Evolutionary conservation across 1,140 invertebrate species (phyloP).

Genomic region (Tetragnatha versicolor): DNA sequence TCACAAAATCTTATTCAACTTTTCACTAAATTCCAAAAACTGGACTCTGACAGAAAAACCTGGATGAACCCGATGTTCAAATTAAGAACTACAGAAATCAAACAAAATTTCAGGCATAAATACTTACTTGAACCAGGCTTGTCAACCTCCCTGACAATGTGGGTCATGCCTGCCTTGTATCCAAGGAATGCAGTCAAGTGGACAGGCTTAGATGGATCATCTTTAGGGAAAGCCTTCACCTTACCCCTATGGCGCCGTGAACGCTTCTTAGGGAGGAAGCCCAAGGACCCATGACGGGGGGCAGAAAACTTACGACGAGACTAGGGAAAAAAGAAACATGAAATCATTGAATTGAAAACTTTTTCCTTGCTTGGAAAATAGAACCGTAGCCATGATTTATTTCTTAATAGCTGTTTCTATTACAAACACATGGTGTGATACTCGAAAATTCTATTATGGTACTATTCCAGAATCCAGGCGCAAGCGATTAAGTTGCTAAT

Average conservation of each 20-base stretch:
- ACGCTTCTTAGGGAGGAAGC: constrained; percentile 98
- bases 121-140: constrained; percentile 97
- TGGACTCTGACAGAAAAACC: too few species aligned
- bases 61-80: too few species aligned
- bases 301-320: constrained; percentile 99
- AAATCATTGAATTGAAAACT: neutral
- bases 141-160: constrained; percentile 98
- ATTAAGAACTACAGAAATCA: neutral
- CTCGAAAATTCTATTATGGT: too few species aligned
- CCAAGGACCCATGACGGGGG: constrained; percentile 99
- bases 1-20: too few species aligned
- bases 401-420: too few species aligned
- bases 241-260: constrained; percentile 95
- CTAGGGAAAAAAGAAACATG: constrained; percentile 70
- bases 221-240: constrained; percentile 99
- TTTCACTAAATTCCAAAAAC: too few species aligned
- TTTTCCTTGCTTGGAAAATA: too few species aligned
- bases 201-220: constrained; percentile 94
- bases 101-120: neutral
- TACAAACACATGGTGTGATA: too few species aligned
- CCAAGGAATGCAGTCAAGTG: constrained; percentile 98
- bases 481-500: too few species aligned
- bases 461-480: too few species aligned
- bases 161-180: constrained; percentile 99
- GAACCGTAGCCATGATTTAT: too few species aligned